These are phyloP conservation scores for Rhabdophis nuchalis DNA, from an alignment of 2,797 vertebrate genomes.

Conservation along the genomic window DNA sequence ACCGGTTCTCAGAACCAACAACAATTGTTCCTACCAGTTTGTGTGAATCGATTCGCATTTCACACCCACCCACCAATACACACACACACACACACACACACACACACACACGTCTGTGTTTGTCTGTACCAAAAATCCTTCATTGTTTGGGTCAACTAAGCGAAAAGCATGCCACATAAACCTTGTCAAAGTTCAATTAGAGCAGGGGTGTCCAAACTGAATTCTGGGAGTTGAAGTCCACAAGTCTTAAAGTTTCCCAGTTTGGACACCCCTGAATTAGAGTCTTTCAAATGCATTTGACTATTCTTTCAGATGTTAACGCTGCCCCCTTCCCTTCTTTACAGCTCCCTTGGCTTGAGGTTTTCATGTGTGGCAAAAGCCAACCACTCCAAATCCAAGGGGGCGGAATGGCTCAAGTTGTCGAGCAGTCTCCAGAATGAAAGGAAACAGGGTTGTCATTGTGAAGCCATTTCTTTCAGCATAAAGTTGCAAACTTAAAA, in stretches of 20 bases:
- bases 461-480: constrained; percentile 30
- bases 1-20: no score
- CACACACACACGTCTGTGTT: not conserved
- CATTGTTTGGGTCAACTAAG: not conserved
- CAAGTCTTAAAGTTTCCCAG: no score
- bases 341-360: constrained; percentile 9
- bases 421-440: not conserved
- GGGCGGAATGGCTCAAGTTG: constrained; percentile 25
- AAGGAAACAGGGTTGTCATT: constrained; percentile 42
- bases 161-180: not conserved
- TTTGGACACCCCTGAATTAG: no score
- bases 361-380: constrained; percentile 17
- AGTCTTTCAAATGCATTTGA: constrained; percentile 6
- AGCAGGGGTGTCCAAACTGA: no score
- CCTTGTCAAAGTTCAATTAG: not conserved
- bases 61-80: no score
- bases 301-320: constrained; percentile 9
- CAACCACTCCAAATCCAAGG: not conserved
- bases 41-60: no score
- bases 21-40: no score
- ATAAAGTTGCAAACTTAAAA: constrained; percentile 36
- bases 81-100: no score
- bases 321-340: not conserved
- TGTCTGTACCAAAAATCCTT: not conserved
- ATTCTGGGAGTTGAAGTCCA: no score